Evolutionary conservation across 2,113 vertebrate species (phyloP).

Genomic region (Rhinopomastus cyanomelas): DNA sequence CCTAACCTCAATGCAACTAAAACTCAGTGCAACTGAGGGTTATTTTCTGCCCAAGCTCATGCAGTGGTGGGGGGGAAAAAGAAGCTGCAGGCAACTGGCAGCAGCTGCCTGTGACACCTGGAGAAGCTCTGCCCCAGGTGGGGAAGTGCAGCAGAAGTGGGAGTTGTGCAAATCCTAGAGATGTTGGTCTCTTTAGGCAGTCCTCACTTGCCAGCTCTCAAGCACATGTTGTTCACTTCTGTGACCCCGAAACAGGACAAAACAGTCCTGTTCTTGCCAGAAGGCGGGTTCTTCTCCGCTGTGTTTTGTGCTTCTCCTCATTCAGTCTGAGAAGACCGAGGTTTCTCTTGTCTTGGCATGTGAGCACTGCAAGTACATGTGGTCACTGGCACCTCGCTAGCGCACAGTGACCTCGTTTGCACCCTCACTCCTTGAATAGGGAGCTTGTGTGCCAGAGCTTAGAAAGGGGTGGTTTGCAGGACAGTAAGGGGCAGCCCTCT

Average conservation of each 20-base stretch:
- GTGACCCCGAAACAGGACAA: background rate
- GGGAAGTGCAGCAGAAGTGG: background rate
- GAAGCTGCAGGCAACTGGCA: background rate
- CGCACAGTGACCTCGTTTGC: conserved; percentile 55
- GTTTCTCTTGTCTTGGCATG: background rate
- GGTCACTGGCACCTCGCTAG: background rate
- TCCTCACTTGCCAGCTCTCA: background rate
- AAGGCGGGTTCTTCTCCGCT: background rate
- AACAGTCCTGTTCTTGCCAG: background rate
- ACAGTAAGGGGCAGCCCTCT: conserved; percentile 18
- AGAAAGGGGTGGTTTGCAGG: conserved; percentile 42
- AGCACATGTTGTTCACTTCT: background rate
- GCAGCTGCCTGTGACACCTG: background rate
- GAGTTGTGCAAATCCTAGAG: background rate
- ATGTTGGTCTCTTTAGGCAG: background rate
- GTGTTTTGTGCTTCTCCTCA: background rate
- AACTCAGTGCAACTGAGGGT: background rate
- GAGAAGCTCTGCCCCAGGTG: background rate
- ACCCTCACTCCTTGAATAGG: conserved; percentile 51
- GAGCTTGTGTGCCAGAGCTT: conserved; percentile 41
- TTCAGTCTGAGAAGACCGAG: background rate
- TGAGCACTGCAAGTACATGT: background rate
- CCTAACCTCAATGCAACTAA: background rate
- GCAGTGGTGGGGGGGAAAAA: background rate
- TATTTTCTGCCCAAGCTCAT: background rate